A percentile compares a stretch with the other conserved stretches of the same genome.
Evolutionary conservation across 2,797 vertebrate genomes (phyloP).

Genomic region (Erethizon dorsatum): DNA sequence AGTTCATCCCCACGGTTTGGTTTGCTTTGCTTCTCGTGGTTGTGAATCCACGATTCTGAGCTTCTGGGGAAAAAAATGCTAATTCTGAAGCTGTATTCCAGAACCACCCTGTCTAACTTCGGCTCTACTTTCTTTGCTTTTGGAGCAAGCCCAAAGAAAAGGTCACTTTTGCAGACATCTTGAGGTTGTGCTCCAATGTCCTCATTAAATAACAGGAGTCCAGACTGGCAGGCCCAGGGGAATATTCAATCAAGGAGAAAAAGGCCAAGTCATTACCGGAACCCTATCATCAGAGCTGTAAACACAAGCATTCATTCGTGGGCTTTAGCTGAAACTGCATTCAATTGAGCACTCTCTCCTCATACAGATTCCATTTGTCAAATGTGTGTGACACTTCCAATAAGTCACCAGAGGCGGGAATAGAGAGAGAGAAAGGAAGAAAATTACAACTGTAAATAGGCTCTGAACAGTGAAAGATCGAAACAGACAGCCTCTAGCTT

Average conservation of each 20-base stretch:
- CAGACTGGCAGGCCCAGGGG: constrained; percentile 82
- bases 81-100: constrained; percentile 72
- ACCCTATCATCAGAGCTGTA: constrained; percentile 77
- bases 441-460: constrained; percentile 76
- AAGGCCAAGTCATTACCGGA: constrained; percentile 81
- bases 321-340: constrained; percentile 34
- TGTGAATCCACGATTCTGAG: constrained; percentile 33
- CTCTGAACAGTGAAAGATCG: constrained; percentile 79
- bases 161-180: constrained; percentile 84
- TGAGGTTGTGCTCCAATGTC: constrained; percentile 80
- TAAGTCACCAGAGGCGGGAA: constrained; percentile 35
- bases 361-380: constrained; percentile 65
- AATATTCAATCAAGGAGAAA: constrained; percentile 83
- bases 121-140: constrained; percentile 71
- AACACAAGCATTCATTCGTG: constrained; percentile 69
- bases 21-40: constrained; percentile 16
- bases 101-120: constrained; percentile 71
- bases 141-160: constrained; percentile 82
- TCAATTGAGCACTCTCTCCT: not conserved
- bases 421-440: constrained; percentile 30
- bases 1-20: not conserved
- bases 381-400: constrained; percentile 64
- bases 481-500: constrained; percentile 83
- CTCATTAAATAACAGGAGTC: constrained; percentile 83
- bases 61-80: constrained; percentile 17